Evolutionary conservation across 2,888 invertebrate species (phyloP).

Genomic region (Erebia ligea): DNA sequence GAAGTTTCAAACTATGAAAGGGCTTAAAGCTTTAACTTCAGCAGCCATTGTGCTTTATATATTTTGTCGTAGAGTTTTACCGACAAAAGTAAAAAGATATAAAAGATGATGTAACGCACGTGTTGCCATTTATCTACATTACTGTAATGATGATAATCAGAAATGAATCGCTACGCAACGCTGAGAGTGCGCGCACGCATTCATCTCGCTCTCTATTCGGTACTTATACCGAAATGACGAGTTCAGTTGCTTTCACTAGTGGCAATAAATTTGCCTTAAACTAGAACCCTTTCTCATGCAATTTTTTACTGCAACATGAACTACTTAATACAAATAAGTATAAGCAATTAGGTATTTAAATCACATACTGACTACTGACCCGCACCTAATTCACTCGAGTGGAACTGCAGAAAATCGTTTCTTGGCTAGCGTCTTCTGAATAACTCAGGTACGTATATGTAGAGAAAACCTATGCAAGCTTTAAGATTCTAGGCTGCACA

Average conservation of each 20-base stretch:
- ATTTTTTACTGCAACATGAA: background rate
- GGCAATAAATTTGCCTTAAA: background rate
- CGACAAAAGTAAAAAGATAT: background rate
- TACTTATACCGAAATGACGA: conserved; percentile 6
- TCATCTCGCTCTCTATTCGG: conserved; percentile 23
- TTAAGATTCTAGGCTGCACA: no score
- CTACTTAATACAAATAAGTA: background rate
- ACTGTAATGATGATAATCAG: conserved; percentile 58
- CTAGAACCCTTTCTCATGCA: background rate
- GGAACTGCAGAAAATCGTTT: no score
- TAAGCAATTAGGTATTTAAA: background rate
- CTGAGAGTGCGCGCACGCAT: conserved; percentile 43
- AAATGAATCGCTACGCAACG: conserved; percentile 47
- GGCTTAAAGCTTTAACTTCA: no score
- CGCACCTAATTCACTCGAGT: no score
- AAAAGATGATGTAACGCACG: conserved; percentile 24
- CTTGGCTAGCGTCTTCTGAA: no score
- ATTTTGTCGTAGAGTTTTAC: background rate
- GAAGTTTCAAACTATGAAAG: no score
- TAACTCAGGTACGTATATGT: no score
- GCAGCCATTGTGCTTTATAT: no score
- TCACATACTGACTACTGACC: no score
- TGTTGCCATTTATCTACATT: conserved; percentile 39
- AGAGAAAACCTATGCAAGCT: no score
- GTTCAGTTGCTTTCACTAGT: conserved; percentile 16